Percentiles rank a stretch among this genome's conserved stretches.
phyloP scores from a whole-genome alignment of 2,113 vertebrate genomes.

The Garra rufa region DNA sequence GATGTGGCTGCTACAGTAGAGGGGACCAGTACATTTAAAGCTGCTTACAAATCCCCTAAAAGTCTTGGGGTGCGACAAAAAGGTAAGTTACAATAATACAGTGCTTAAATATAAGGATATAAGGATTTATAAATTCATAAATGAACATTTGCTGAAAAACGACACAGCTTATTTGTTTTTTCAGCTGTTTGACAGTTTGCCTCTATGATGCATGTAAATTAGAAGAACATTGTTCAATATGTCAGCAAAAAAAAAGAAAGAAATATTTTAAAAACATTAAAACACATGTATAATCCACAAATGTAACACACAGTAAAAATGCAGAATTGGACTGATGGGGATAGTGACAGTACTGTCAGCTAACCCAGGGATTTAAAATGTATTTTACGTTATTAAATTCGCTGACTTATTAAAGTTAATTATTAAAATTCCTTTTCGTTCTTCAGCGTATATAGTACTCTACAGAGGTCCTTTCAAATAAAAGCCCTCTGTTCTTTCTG shows the following conservation, averaged over 20 bases:
- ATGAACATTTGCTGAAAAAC: not conserved
- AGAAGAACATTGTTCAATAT: not conserved
- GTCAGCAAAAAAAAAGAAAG: too few relatives aligned
- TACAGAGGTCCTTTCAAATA: not conserved
- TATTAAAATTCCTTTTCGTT: not conserved
- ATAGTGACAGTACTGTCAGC: not conserved
- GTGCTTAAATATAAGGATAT: too few relatives aligned
- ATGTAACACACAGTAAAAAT: not conserved
- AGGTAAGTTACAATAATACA: conserved; percentile 53
- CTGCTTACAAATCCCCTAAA: conserved; percentile 55
- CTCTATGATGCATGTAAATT: not conserved
- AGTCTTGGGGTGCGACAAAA: conserved; percentile 59
- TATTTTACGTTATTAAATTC: not conserved
- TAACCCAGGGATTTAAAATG: not conserved
- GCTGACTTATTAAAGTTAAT: not conserved
- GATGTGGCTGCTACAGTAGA: conserved; percentile 63
- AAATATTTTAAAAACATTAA: not conserved
- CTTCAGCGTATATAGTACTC: not conserved
- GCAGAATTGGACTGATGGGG: not conserved
- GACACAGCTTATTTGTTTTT: too few relatives aligned
- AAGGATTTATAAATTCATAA: not conserved
- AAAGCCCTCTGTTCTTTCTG: not conserved
- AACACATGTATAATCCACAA: not conserved
- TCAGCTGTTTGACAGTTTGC: too few relatives aligned
- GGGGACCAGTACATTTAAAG: conserved; percentile 58